Evolutionary conservation across 2,888 invertebrate species (phyloP).

Genomic region (Elegia similella): DNA sequence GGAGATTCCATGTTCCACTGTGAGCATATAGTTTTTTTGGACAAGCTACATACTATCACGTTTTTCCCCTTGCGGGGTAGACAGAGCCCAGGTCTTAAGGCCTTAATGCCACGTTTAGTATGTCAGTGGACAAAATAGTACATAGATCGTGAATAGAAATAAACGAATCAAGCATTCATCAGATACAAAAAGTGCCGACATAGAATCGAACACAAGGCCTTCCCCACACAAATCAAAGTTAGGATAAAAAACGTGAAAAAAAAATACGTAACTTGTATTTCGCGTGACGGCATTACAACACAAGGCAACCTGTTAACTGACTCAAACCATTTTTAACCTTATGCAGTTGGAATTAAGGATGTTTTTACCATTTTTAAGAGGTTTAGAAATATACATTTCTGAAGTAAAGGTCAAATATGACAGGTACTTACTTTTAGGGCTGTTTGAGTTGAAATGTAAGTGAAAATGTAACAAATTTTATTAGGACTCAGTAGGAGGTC

Average conservation of each 20-base stretch:
- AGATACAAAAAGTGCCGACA: not conserved
- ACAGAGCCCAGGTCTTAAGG: too few relatives aligned
- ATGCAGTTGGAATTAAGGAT: not conserved
- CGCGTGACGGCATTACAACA: conserved; percentile 6
- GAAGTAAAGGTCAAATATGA: not conserved
- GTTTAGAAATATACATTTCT: not conserved
- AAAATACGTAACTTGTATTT: conserved; percentile 6
- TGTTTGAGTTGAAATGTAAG: too few relatives aligned
- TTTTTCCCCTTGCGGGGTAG: too few relatives aligned
- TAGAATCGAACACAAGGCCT: conserved; percentile 2
- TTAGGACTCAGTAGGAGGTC: too few relatives aligned
- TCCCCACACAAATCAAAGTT: conserved; percentile 1
- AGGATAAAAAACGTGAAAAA: not conserved
- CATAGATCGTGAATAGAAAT: too few relatives aligned
- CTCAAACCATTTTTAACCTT: not conserved
- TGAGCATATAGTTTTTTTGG: too few relatives aligned
- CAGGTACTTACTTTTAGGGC: not conserved
- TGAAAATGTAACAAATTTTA: too few relatives aligned
- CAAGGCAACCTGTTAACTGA: not conserved
- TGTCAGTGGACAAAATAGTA: too few relatives aligned
- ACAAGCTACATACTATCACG: too few relatives aligned
- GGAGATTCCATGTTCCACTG: too few relatives aligned
- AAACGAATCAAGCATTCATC: too few relatives aligned
- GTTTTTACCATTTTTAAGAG: not conserved
- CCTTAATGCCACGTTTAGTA: too few relatives aligned